Evolutionary conservation across 1,140 invertebrate genomes (phyloP).

Genomic region (Eumaeus atala): DNA sequence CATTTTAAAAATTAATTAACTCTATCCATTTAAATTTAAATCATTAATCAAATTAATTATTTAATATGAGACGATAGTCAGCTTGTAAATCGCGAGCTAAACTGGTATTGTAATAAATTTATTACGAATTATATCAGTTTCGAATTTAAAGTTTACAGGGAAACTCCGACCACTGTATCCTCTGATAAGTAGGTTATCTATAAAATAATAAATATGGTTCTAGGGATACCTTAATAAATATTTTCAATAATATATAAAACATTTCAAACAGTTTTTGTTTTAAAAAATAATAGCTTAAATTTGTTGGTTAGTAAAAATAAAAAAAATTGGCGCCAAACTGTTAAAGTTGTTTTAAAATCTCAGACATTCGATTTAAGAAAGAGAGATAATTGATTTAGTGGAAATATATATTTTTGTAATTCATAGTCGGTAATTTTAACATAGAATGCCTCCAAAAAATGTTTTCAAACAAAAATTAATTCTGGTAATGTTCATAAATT

Average conservation of each 20-base stretch:
- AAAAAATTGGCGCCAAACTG: not conserved
- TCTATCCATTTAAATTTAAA: constrained; percentile 19
- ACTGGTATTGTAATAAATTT: constrained; percentile 37
- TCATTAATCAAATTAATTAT: constrained; percentile 9
- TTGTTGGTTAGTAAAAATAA: not conserved
- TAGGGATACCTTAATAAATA: not conserved
- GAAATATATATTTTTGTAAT: too few species aligned
- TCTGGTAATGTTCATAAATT: constrained; percentile 1
- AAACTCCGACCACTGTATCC: constrained; percentile 41
- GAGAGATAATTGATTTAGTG: too few species aligned
- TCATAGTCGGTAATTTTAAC: not conserved
- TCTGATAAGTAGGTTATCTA: constrained; percentile 21
- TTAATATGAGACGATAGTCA: constrained; percentile 28
- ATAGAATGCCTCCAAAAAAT: constrained; percentile 1
- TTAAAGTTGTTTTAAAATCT: too few species aligned
- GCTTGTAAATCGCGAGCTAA: constrained; percentile 35
- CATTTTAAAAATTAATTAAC: constrained; percentile 29
- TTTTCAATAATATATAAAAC: not conserved
- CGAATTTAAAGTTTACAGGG: constrained; percentile 34
- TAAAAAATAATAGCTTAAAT: too few species aligned
- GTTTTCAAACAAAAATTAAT: not conserved
- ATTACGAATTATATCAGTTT: constrained; percentile 33
- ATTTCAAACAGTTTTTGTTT: too few species aligned
- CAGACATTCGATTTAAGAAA: too few species aligned
- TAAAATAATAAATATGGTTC: constrained; percentile 4